Evolutionary conservation across 2,797 vertebrate genomes (phyloP).

Genomic region (Morelia viridis): DNA sequence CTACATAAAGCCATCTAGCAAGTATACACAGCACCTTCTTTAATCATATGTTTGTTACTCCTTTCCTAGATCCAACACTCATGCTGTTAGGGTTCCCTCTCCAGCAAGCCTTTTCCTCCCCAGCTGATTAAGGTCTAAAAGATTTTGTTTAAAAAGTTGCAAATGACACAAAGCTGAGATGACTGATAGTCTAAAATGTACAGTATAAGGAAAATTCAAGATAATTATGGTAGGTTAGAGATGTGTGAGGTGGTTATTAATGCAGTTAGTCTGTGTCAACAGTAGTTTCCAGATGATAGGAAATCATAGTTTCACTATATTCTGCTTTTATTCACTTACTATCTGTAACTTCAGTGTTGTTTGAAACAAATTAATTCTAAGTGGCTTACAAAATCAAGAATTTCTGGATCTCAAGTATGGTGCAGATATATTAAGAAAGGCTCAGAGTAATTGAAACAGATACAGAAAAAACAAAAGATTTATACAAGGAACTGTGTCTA

Average conservation of each 20-base stretch:
- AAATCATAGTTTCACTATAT: too few relatives aligned
- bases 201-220: background rate
- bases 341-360: background rate
- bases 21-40: background rate
- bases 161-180: background rate
- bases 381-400: background rate
- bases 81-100: background rate
- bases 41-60: background rate
- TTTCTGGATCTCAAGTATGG: background rate
- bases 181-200: background rate
- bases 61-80: background rate
- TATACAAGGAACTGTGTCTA: background rate
- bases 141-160: background rate
- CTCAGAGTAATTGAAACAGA: background rate
- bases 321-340: background rate
- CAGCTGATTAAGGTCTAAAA: background rate
- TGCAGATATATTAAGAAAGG: background rate
- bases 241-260: background rate
- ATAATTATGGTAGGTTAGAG: background rate
- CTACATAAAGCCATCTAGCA: background rate
- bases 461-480: background rate
- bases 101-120: background rate
- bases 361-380: background rate
- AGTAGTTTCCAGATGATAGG: too few relatives aligned
- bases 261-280: background rate